Percentiles rank a stretch among this genome's conserved stretches.
phyloP scores from a whole-genome alignment of 2,888 invertebrate species.

The Drosophila testacea region DNA sequence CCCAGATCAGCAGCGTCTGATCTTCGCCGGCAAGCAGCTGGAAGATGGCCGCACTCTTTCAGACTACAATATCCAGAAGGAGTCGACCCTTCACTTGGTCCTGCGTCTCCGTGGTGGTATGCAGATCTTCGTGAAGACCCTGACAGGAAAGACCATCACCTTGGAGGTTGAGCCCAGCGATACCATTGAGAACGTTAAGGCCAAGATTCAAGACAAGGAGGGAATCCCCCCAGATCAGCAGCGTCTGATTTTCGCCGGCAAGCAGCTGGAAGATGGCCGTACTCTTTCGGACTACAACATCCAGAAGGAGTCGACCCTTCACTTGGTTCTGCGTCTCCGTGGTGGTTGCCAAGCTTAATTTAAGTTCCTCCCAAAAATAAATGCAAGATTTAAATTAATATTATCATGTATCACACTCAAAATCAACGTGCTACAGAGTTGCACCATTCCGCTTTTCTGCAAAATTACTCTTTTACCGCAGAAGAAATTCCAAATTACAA shows the following conservation, averaged over 20 bases:
- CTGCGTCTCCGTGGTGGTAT: slow-evolving; percentile 47
- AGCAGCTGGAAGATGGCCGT: slow-evolving; percentile 38
- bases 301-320: slow-evolving; percentile 37
- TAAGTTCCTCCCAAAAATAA: slow-evolving; percentile 20
- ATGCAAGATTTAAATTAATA: slow-evolving; percentile 12
- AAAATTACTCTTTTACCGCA: slow-evolving; percentile 27
- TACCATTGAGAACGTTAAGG: slow-evolving; percentile 41
- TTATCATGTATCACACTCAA: slow-evolving; percentile 17
- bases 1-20: slow-evolving; percentile 57
- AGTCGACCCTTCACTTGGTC: slow-evolving; percentile 52
- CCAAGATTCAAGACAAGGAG: slow-evolving; percentile 40
- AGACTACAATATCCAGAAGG: slow-evolving; percentile 51
- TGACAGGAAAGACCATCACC: slow-evolving; percentile 44
- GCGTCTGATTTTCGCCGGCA: slow-evolving; percentile 39
- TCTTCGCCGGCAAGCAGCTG: slow-evolving; percentile 51
- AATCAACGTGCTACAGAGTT: slow-evolving; percentile 42
- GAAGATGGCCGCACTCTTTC: slow-evolving; percentile 55
- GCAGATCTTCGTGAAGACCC: slow-evolving; percentile 42
- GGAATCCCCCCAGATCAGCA: slow-evolving; percentile 43
- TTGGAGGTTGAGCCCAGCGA: slow-evolving; percentile 31
- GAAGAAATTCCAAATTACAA: slow-evolving; percentile 51
- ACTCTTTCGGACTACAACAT: slow-evolving; percentile 37
- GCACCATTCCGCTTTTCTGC: slow-evolving; percentile 37
- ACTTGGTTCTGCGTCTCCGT: slow-evolving; percentile 83
- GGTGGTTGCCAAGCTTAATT: slow-evolving; percentile 85